Conservation (phyloP, 2,797 vertebrate species). For the Delichon dasypus region DNA sequence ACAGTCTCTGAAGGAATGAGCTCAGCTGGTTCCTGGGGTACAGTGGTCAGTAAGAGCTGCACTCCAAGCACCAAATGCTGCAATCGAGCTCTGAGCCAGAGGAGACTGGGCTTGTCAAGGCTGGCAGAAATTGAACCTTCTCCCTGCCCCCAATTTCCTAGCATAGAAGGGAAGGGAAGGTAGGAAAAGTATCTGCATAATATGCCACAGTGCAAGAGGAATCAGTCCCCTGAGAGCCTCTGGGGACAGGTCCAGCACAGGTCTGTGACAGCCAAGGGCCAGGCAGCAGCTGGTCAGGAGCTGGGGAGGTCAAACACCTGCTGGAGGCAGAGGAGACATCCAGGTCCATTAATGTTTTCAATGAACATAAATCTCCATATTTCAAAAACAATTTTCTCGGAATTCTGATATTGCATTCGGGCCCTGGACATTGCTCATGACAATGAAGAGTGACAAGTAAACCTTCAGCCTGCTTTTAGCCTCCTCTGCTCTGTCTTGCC, state of each 20-base stretch:
- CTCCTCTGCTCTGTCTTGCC: neutral
- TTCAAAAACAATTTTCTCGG: neutral
- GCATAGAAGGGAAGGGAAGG: neutral
- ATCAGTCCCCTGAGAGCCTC: neutral
- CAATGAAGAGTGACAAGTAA: neutral
- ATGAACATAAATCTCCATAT: neutral
- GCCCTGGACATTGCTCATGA: neutral
- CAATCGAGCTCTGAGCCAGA: fast-evolving
- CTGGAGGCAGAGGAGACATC: neutral
- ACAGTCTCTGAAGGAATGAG: neutral
- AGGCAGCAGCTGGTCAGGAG: neutral
- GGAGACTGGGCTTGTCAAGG: neutral
- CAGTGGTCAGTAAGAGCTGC: neutral
- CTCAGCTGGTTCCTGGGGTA: neutral
- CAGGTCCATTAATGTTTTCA: fast-evolving
- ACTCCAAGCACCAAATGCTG: neutral
- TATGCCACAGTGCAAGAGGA: neutral
- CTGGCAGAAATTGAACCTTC: neutral
- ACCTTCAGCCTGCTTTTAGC: neutral
- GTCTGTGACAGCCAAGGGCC: neutral
- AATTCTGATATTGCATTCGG: neutral
- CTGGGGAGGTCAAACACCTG: neutral
- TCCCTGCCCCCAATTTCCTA: neutral
- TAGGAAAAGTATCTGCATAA: neutral
- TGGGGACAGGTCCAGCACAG: neutral